Conservation (phyloP, 2,113 vertebrate genomes). For the Labeo rohita region DNA sequence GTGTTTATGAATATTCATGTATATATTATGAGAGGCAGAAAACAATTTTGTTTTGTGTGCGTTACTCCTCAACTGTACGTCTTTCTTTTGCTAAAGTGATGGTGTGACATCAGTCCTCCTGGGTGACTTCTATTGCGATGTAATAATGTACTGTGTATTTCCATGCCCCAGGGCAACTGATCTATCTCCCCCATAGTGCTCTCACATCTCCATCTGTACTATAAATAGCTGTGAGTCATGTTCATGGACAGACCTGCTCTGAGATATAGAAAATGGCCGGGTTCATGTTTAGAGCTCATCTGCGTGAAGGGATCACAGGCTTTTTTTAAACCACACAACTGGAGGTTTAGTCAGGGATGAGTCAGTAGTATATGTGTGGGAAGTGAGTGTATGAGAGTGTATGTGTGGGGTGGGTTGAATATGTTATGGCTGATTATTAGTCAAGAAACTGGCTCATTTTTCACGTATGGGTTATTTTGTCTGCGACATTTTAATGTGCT, state of each 20-base stretch:
- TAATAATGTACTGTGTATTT: constrained; percentile 42
- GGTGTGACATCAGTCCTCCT: constrained; percentile 35
- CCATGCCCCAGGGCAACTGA: constrained; percentile 39
- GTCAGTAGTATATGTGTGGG: constrained; percentile 43
- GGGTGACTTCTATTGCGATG: constrained; percentile 30
- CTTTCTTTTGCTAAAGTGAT: not conserved
- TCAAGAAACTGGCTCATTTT: constrained; percentile 23
- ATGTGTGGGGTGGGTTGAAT: constrained; percentile 16
- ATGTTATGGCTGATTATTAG: constrained; percentile 39
- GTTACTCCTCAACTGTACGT: not conserved
- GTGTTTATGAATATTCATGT: not conserved
- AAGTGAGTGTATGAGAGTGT: constrained; percentile 24
- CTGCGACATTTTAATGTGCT: not conserved
- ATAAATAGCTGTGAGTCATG: constrained; percentile 60
- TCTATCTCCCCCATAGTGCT: constrained; percentile 42
- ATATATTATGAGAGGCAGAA: not conserved
- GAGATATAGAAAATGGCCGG: constrained; percentile 40
- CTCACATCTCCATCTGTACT: constrained; percentile 36
- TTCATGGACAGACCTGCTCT: constrained; percentile 15
- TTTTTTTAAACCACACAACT: constrained; percentile 50
- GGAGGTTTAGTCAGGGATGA: constrained; percentile 49
- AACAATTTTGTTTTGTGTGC: not conserved
- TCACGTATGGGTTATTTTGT: constrained; percentile 17
- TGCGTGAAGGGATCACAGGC: constrained; percentile 43
- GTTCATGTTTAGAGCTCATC: constrained; percentile 41